Evolutionary conservation across 2,888 invertebrate species (phyloP).

Genomic region (Chelonus formosanus): DNA sequence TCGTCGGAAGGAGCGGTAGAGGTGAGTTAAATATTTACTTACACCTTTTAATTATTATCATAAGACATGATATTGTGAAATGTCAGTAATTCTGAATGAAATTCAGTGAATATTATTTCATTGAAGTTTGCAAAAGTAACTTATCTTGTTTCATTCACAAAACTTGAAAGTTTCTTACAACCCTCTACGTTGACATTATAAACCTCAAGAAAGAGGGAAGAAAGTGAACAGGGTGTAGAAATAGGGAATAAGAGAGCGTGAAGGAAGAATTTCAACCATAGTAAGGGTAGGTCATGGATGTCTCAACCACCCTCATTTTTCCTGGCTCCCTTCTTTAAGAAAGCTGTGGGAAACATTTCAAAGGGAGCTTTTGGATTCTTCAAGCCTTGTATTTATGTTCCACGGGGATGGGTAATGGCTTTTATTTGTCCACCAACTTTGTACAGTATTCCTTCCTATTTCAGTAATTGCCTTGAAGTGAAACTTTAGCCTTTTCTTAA

Average conservation of each 20-base stretch:
- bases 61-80: background rate
- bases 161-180: constrained; percentile 37
- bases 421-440: constrained; percentile 58
- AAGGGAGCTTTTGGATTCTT: constrained; percentile 43
- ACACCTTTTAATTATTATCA: background rate
- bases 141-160: constrained; percentile 29
- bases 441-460: constrained; percentile 42
- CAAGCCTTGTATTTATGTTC: constrained; percentile 28
- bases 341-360: constrained; percentile 49
- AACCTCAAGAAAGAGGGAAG: constrained; percentile 40
- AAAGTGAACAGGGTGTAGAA: constrained; percentile 34
- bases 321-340: constrained; percentile 37
- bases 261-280: constrained; percentile 42
- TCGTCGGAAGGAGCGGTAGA: constrained; percentile 98
- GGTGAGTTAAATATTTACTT: constrained; percentile 73
- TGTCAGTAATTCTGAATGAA: background rate
- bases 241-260: constrained; percentile 32
- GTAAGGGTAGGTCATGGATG: constrained; percentile 61
- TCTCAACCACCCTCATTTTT: constrained; percentile 57
- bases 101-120: constrained; percentile 13
- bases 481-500: constrained; percentile 32
- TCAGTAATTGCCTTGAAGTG: background rate
- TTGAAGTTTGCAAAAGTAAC: constrained; percentile 1
- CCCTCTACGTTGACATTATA: constrained; percentile 6
- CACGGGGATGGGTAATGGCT: constrained; percentile 61